Percentiles rank a stretch among this genome's conserved stretches.
Conservation (phyloP, 2,113 vertebrate species). For the Kryptolebias marmoratus region DNA sequence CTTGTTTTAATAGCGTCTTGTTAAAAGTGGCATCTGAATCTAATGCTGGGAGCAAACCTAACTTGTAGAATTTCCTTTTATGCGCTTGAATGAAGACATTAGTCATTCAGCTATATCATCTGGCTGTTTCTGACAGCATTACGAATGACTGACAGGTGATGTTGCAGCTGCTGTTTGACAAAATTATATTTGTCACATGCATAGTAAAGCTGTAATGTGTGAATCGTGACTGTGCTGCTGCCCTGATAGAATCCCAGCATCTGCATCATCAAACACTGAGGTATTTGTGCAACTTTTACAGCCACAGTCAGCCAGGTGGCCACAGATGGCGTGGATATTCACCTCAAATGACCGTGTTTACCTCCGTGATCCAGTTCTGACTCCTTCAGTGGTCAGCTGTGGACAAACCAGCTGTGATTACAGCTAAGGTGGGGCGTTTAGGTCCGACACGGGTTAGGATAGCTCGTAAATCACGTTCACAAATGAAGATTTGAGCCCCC, state of each 20-base stretch:
- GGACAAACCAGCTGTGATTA: conserved; percentile 7
- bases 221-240: conserved; percentile 23
- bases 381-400: conserved; percentile 7
- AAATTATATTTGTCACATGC: neutral
- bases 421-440: conserved; percentile 1
- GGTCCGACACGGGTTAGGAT: neutral
- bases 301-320: neutral
- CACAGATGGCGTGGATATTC: neutral
- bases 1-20: neutral
- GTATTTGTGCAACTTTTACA: neutral
- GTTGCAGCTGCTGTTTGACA: conserved; percentile 13
- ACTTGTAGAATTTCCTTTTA: too few relatives aligned
- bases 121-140: neutral
- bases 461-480: neutral
- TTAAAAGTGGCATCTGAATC: neutral
- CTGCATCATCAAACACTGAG: neutral
- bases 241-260: neutral
- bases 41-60: too few relatives aligned
- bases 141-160: neutral
- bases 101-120: too few relatives aligned
- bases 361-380: neutral
- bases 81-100: neutral
- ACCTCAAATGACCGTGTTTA: conserved; percentile 16
- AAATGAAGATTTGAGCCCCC: too few relatives aligned
- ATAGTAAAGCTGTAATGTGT: neutral